Conservation (phyloP, 2,113 vertebrate species). For the Sprattus sprattus region DNA sequence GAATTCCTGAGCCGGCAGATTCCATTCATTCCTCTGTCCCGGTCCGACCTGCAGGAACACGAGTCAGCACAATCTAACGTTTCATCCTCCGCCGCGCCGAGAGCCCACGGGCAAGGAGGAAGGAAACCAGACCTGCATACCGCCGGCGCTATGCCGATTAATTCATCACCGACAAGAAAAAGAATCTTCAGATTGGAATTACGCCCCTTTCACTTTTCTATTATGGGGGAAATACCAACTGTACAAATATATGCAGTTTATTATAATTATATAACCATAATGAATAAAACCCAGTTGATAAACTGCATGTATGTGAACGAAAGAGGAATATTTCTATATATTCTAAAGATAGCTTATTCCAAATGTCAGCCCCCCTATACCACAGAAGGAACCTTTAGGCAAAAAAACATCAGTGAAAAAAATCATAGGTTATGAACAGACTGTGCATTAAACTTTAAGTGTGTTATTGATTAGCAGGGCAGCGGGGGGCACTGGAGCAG, state of each 20-base stretch:
- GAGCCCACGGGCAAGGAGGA: not conserved
- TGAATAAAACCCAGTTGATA: no score
- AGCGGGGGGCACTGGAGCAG: not conserved
- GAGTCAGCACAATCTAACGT: slow-evolving; percentile 56
- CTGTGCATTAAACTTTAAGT: not conserved
- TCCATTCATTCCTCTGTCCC: slow-evolving; percentile 68
- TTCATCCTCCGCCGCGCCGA: slow-evolving; percentile 26
- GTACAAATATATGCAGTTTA: not conserved
- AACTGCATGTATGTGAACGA: not conserved
- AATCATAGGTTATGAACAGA: not conserved
- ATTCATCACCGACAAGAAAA: not conserved
- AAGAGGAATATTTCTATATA: no score
- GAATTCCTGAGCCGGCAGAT: slow-evolving; percentile 66
- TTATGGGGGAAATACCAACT: not conserved
- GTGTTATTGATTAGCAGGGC: not conserved
- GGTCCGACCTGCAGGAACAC: slow-evolving; percentile 26
- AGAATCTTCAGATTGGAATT: not conserved
- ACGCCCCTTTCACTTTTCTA: not conserved
- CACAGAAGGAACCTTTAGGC: not conserved
- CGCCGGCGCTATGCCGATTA: not conserved
- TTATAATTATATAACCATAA: not conserved
- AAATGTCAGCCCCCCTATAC: not conserved
- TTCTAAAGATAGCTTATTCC: not conserved
- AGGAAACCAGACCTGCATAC: not conserved
- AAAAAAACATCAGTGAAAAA: no score